Base-by-base conservation (phyloP, 2,797 vertebrate genomes). In the Crocidura indochinensis region DNA sequence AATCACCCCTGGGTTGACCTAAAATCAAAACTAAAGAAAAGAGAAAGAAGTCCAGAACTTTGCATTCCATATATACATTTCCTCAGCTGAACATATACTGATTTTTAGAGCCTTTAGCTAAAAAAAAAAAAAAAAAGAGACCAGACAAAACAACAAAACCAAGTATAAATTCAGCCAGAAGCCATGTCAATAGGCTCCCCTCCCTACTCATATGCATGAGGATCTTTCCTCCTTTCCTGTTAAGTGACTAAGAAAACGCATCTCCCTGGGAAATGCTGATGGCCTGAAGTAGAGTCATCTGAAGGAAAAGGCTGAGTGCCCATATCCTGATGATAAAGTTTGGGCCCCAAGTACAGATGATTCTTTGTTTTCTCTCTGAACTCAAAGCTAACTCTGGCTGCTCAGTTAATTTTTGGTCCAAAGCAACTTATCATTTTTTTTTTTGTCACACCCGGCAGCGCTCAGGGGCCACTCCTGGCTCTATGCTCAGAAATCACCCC, bases 51-150 rank as follows among this genome's bases (percentile, higher is more conserved):
- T 38, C 5, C 38, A 38, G 38, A 38, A 38, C 38, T 38, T 38
- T 38, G 38, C 38, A 38, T 38, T 38, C 38, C 5, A 38, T 38
- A 38, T 38, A 2, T 38, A 38, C 38, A 38, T 38, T 38, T 38
- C 38, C 38, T 38, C 38, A 38, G 38, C 38, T 38, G 38, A 38
- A 38, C 38, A 38, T 38, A 38, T 38, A 38, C 5, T 38, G 38
- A 38, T 38, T 38, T 38, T 38, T 38, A 5, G 38, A 38, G 46
- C 51, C 73, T 82, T 60, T 72, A 24, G 10, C 10, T 94, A 56
- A 91, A 65, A 73, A 94, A 38, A n/a, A 7, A 65, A 10, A 65
- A 53, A 86, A 67, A 74, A 94, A 38, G 38, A 38, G 38, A 38
- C 38, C 38, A 38, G 38, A 38, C 5, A 38, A 38, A 38, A 38